Evolutionary conservation across 2,113 vertebrate genomes (phyloP), one percentile per base, ranked within the genome.

Genomic region (Columba livia): DNA sequence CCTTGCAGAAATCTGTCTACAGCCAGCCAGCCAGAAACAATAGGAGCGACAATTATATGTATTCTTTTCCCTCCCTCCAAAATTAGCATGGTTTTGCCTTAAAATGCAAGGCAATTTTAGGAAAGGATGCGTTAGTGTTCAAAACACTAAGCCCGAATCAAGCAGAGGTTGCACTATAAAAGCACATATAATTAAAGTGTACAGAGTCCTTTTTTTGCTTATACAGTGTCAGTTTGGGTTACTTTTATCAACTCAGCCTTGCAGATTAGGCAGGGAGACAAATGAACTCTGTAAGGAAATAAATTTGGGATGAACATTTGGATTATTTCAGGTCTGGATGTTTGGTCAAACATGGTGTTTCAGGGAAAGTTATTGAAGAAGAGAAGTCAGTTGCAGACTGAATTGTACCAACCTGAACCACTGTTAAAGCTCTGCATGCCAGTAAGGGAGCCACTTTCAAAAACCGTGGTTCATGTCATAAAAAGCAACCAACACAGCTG

Each of bases 1-100:
- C 51, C 90, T 96, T 94, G 90, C 56, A 54, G 94, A 97, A 96
- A 97, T 93, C 94, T 95, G 94, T 86, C 96, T 96, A 81, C 83
- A 95, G 72, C 61, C 89, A 96, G 93, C 84, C 96, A 92, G 96
- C 40, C 79, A 44, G 31, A 93, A 93, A 97, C 96, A 97, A 96
- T 87, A 54, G 82, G 60, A 94, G 50, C 1, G 8, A 89, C 91
- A 93, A 90, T 91, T 74, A 90, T 48, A 88, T 50, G n/a, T 56
- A 60, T 54, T 73, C 67, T 85, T 69, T 60, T 56, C 60, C 56
- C 79, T 86, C 57, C 36, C 58, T 94, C 62, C 86, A 79, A 91
- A 96, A 94, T 71, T 70, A 94, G 74, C 12, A 1, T 13, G 25
- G 24, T 61, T 94, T 92, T 77, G 44, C 75, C 70, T 96, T 88